A percentile compares a stretch with the other conserved stretches of the same genome.
Evolutionary conservation across 2,113 vertebrate species (phyloP).

Genomic region (Chlamydotis undulata): DNA sequence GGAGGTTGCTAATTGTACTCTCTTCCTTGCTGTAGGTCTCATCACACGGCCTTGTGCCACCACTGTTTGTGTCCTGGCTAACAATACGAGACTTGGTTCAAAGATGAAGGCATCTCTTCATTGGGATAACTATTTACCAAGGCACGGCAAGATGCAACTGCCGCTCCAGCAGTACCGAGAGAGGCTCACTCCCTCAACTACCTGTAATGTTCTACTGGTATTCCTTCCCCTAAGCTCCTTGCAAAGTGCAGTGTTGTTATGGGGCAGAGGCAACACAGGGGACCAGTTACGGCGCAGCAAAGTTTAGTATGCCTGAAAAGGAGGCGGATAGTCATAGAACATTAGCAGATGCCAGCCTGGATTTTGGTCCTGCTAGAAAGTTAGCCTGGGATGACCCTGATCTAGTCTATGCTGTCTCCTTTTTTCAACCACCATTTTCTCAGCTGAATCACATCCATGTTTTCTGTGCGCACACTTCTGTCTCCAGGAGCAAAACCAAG

Average conservation of each 20-base stretch:
- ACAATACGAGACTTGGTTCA: background rate
- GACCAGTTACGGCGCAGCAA: background rate
- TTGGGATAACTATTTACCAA: background rate
- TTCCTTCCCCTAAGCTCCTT: background rate
- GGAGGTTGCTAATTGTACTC: background rate
- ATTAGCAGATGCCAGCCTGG: background rate
- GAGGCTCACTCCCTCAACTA: background rate
- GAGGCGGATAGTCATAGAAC: background rate
- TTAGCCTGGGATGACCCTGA: background rate
- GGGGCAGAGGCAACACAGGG: background rate
- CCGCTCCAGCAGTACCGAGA: fast-evolving
- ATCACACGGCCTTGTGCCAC: background rate
- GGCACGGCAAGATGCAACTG: background rate
- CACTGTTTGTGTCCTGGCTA: background rate
- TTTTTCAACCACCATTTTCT: background rate
- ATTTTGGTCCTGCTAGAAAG: background rate
- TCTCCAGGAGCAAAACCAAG: background rate
- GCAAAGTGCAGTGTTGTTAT: background rate
- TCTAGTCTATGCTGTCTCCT: background rate
- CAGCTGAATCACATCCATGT: fast-evolving
- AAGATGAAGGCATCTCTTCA: background rate
- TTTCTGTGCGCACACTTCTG: background rate
- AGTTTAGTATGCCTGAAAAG: background rate
- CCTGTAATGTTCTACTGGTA: background rate
- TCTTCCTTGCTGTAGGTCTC: background rate